Evolutionary conservation across 2,797 vertebrate species (phyloP), one percentile per base, ranked within the genome.

Genomic region (Ptychobarbus kaznakovi): DNA sequence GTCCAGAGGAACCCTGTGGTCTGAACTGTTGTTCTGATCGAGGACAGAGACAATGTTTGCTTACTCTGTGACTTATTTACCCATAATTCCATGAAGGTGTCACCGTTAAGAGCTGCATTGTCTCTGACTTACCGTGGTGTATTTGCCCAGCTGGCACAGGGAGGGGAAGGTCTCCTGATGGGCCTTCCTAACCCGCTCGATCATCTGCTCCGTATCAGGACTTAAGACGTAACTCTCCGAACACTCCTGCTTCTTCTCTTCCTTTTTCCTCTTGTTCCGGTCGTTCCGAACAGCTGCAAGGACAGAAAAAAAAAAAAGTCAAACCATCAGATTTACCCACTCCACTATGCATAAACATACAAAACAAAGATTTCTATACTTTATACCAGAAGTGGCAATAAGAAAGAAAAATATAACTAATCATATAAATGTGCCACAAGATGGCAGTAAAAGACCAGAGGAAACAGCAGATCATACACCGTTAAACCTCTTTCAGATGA

Each of bases 101-200:
- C 13, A 10, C 13, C 12, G 8, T 40, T 25, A 25, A 61, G 22
- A 61, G 22, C 65, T 42, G 49, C 28, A 42, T 12, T 25, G 56
- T 40, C 20, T 20, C n/a, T 13, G 44, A 53, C 15, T 79, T 70
- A 91, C 90, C 61, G 89, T 89, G 86, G 90, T 89, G 82, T 91
- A 99, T 92, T 99, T 99, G 81, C 98, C 98, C 80, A 99, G 96
- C 93, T 99, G 97, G 90, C 97, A 96, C 78, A 99, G 96, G 0
- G 98, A 97, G 0, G 98, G 98, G 91, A 99, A 99, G 20, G 98
- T 99, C 68, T 97, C 97, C 93, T 97, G 96, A 86, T 99, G 98
- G 0, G 98, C 98, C 63, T 96, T 97, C 80, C 97, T 96, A 81
- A 99, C 97, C 81, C 96, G 95, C 90, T 98, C 97, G 0, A 99